These are phyloP conservation scores for Diaphora mendica DNA, from an alignment of 2,888 invertebrate genomes.

Conservation along the genomic window DNA sequence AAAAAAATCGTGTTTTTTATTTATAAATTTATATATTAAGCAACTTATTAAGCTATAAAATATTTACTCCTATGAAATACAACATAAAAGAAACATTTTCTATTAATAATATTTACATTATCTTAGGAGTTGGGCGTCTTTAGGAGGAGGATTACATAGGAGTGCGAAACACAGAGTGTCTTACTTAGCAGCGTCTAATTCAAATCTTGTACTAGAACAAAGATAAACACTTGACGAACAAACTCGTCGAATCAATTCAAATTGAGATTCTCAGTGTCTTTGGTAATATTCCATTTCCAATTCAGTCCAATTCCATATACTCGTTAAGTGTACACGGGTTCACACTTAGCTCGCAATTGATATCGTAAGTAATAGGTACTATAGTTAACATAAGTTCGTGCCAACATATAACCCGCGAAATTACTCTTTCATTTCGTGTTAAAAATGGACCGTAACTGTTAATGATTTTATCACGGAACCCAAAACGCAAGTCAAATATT, in stretches of 20 bases:
- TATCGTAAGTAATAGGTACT: background rate
- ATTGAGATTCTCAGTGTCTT: background rate
- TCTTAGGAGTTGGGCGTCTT: background rate
- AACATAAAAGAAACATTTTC: background rate
- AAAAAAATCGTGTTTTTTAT: too few relatives aligned
- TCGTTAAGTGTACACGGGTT: background rate
- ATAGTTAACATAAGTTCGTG: background rate
- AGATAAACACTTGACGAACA: background rate
- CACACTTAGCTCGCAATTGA: background rate
- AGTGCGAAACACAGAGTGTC: background rate
- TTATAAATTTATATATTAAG: too few relatives aligned
- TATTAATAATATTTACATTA: background rate
- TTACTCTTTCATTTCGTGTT: too few relatives aligned
- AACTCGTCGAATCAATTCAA: background rate
- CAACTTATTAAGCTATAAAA: background rate
- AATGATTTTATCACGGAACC: background rate
- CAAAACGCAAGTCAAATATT: slow-evolving; percentile 20
- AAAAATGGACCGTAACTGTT: too few relatives aligned
- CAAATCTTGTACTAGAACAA: background rate
- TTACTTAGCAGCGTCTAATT: background rate
- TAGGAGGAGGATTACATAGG: background rate
- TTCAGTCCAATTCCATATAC: background rate
- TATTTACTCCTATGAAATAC: background rate
- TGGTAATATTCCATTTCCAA: background rate
- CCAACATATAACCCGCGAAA: background rate